Evolutionary conservation across 2,113 vertebrate species (phyloP).

Genomic region (Bufo bufo): DNA sequence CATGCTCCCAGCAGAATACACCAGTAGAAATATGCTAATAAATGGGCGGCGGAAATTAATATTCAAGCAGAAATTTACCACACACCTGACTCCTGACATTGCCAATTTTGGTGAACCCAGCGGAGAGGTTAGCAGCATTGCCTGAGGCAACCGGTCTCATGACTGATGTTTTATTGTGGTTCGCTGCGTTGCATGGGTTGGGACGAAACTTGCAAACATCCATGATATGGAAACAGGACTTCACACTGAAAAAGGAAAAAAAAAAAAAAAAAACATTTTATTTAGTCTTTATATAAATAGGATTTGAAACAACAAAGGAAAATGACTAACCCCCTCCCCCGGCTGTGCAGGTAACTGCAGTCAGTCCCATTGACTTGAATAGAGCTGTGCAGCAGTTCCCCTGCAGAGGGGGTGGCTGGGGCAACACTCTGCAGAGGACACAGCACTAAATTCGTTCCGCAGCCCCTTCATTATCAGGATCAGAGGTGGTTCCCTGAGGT

Average conservation of each 20-base stretch:
- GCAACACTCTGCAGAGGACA: no score
- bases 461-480: no score
- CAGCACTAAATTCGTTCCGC: no score
- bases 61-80: neutral
- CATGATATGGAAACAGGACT: slow-evolving; percentile 98
- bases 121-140: slow-evolving; percentile 76
- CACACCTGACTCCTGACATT: slow-evolving; percentile 89
- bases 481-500: no score
- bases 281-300: neutral
- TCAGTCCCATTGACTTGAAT: no score
- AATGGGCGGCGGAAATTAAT: neutral
- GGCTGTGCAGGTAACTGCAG: no score
- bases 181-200: slow-evolving; percentile 79
- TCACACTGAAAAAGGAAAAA: slow-evolving; percentile 79
- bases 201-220: slow-evolving; percentile 91
- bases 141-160: slow-evolving; percentile 83
- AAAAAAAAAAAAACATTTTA: neutral
- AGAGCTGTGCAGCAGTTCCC: no score
- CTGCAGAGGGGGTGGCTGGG: no score
- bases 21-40: no score
- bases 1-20: neutral
- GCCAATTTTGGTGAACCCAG: slow-evolving; percentile 88
- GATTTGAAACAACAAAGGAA: neutral
- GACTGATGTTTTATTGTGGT: slow-evolving; percentile 88
- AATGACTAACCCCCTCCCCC: no score